Conservation (phyloP, 1,140 invertebrate species). For the Drosophila biarmipes region DNA sequence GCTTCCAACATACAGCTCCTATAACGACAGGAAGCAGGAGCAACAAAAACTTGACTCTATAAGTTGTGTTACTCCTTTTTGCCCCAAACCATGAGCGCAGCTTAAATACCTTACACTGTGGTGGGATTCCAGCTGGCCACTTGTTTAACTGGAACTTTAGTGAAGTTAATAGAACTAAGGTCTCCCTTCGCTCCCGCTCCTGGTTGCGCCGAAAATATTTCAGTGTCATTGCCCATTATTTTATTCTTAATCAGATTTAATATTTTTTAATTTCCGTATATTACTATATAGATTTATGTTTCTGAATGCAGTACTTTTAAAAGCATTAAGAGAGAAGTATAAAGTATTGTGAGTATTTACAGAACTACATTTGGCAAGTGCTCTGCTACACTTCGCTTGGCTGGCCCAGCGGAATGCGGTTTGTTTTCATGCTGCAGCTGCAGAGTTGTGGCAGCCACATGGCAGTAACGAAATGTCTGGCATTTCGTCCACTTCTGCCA, state of each 20-base stretch:
- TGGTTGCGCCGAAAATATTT: too few relatives aligned
- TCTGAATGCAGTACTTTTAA: too few relatives aligned
- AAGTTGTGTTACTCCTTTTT: slow-evolving; percentile 31
- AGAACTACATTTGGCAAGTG: slow-evolving; percentile 74
- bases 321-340: too few relatives aligned
- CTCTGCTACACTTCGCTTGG: slow-evolving; percentile 26
- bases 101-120: not conserved
- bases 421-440: slow-evolving; percentile 42
- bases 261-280: not conserved
- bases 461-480: slow-evolving; percentile 66
- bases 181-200: too few relatives aligned
- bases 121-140: not conserved
- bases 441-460: slow-evolving; percentile 55
- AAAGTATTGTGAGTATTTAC: too few relatives aligned
- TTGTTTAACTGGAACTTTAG: not conserved
- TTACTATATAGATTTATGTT: too few relatives aligned
- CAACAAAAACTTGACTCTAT: slow-evolving; percentile 39
- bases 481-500: slow-evolving; percentile 33
- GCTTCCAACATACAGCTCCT: slow-evolving; percentile 29
- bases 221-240: not conserved
- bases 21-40: slow-evolving; percentile 48
- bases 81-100: slow-evolving; percentile 8
- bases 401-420: slow-evolving; percentile 51
- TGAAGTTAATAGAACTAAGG: slow-evolving; percentile 10
- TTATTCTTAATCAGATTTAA: not conserved